A percentile compares a stretch with the other conserved stretches of the same genome.
Conservation (phyloP, 2,888 invertebrate species). For the Noctua janthe region DNA sequence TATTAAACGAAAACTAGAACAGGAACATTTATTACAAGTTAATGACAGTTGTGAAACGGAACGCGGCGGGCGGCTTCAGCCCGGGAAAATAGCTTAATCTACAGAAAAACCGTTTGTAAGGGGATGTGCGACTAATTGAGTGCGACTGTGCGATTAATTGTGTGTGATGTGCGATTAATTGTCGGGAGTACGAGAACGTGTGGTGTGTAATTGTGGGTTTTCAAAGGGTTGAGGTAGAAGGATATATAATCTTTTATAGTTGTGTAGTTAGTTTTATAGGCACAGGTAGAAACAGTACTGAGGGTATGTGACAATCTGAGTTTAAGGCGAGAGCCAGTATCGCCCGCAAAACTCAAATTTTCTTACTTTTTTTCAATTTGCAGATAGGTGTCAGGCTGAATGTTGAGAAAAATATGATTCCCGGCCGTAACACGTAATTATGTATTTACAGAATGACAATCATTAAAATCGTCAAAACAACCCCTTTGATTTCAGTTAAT, state of each 20-base stretch:
- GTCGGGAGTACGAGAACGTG: neutral
- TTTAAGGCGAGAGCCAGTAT: no score
- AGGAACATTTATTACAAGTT: constrained; percentile 40
- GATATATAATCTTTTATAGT: no score
- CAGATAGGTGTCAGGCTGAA: no score
- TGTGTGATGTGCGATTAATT: constrained; percentile 32
- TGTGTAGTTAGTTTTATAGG: neutral
- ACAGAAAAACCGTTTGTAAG: constrained; percentile 11
- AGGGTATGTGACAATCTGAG: neutral
- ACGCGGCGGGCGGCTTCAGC: neutral
- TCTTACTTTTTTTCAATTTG: no score
- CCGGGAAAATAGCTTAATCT: constrained; percentile 28
- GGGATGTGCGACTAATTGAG: constrained; percentile 18
- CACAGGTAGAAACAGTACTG: neutral
- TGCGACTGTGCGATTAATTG: constrained; percentile 23
- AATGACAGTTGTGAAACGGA: constrained; percentile 40
- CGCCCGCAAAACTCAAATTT: no score
- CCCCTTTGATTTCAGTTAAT: no score
- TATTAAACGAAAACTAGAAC: constrained; percentile 29
- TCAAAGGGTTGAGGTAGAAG: constrained; percentile 3
- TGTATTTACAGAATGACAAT: no score
- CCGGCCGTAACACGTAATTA: no score
- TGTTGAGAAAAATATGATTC: no score
- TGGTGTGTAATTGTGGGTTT: constrained; percentile 11
- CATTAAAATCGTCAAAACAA: no score